Percentiles rank a stretch among this genome's conserved stretches.
These are phyloP conservation scores for Musca vetustissima DNA, from an alignment of 1,140 invertebrate species.

Conservation along the genomic window DNA sequence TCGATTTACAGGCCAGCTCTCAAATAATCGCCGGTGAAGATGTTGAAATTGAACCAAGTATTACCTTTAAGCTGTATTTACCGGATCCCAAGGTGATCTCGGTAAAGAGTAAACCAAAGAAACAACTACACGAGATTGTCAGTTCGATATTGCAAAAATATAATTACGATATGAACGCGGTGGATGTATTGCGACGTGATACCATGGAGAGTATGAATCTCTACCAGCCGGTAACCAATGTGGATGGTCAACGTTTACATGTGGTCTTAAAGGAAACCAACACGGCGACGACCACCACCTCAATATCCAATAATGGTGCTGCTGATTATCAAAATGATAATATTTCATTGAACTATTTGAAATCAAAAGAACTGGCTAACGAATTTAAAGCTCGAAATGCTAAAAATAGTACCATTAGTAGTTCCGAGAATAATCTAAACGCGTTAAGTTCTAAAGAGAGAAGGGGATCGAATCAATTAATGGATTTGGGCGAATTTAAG, in stretches of 20 bases:
- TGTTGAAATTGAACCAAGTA: constrained; percentile 80
- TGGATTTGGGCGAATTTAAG: too few relatives aligned
- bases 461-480: too few relatives aligned
- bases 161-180: constrained; percentile 57
- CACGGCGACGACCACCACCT: too few relatives aligned
- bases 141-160: constrained; percentile 85
- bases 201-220: constrained; percentile 60
- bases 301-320: too few relatives aligned
- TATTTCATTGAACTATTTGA: constrained; percentile 2
- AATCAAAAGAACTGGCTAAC: constrained; percentile 14
- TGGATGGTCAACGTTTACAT: constrained; percentile 61
- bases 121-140: constrained; percentile 80
- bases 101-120: constrained; percentile 82
- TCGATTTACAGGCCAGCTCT: constrained; percentile 42
- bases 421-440: background rate
- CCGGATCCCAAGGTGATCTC: constrained; percentile 82
- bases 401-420: background rate
- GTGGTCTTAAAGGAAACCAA: constrained; percentile 39
- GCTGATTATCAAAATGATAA: constrained; percentile 13
- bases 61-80: constrained; percentile 81
- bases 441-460: too few relatives aligned
- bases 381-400: background rate
- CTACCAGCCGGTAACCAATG: constrained; percentile 60
- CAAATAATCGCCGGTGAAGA: constrained; percentile 64
- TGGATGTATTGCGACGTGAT: constrained; percentile 49